A percentile compares a stretch with the other conserved stretches of the same genome.
These are phyloP conservation scores for Drosophila quasianomalipes DNA, from an alignment of 2,888 invertebrate species.

Conservation along the genomic window DNA sequence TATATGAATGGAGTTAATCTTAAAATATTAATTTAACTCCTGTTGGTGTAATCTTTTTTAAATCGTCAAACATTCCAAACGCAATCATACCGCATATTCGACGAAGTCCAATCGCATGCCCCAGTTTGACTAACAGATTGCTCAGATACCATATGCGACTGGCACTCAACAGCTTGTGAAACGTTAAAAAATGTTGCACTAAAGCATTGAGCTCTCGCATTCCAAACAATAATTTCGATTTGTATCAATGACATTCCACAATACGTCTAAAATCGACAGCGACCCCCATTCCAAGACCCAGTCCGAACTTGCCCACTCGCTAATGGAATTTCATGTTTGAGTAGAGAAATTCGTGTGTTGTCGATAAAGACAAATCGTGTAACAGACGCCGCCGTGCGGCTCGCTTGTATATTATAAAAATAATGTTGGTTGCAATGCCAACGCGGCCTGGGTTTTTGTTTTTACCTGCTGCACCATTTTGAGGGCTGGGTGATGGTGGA, in stretches of 20 bases:
- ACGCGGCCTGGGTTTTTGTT: slow-evolving; percentile 53
- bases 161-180: slow-evolving; percentile 13
- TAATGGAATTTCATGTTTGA: slow-evolving; percentile 65
- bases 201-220: slow-evolving; percentile 14
- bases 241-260: slow-evolving; percentile 67
- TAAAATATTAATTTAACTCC: too few relatives aligned
- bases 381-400: slow-evolving; percentile 57
- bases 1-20: neutral
- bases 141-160: slow-evolving; percentile 24
- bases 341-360: slow-evolving; percentile 38
- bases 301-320: slow-evolving; percentile 10
- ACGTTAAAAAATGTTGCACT: slow-evolving; percentile 26
- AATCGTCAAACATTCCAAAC: neutral
- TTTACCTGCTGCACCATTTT: slow-evolving; percentile 1
- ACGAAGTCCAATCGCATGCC: slow-evolving; percentile 3
- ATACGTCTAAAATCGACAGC: slow-evolving; percentile 45
- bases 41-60: neutral
- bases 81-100: neutral
- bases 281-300: neutral
- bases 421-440: slow-evolving; percentile 79
- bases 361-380: slow-evolving; percentile 76
- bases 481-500: neutral
- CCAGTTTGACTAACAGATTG: neutral
- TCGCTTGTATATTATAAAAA: slow-evolving; percentile 79
- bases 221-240: slow-evolving; percentile 66